Evolutionary conservation across 2,888 invertebrate genomes (phyloP).

Genomic region (Azorinus chamasolen): DNA sequence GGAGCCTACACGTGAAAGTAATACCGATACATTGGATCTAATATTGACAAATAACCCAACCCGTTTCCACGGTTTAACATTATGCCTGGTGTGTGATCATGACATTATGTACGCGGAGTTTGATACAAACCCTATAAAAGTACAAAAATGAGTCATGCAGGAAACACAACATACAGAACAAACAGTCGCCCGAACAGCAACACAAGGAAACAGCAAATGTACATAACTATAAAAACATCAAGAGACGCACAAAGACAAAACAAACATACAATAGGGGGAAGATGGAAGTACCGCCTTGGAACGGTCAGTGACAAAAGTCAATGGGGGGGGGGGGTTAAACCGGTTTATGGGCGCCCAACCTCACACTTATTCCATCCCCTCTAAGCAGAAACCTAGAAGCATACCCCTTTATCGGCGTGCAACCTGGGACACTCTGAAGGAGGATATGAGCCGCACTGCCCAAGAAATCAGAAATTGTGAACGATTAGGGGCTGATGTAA

Average conservation of each 20-base stretch:
- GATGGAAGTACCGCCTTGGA: too few species aligned
- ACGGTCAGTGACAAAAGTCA: too few species aligned
- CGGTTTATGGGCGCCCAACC: too few species aligned
- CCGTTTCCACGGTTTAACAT: not conserved
- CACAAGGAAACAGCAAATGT: too few species aligned
- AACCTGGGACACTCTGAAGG: constrained; percentile 34
- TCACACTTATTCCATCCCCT: too few species aligned
- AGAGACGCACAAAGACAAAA: too few species aligned
- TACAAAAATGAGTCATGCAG: too few species aligned
- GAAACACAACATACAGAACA: too few species aligned
- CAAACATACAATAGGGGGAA: too few species aligned
- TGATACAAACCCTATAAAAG: constrained; percentile 1
- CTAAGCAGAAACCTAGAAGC: constrained; percentile 23
- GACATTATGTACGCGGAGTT: constrained; percentile 37
- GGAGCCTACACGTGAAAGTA: constrained; percentile 36
- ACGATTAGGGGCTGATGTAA: not conserved
- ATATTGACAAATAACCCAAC: constrained; percentile 53
- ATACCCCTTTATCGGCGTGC: constrained; percentile 58
- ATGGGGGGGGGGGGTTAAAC: too few species aligned
- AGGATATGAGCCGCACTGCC: constrained; percentile 26
- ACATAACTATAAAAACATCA: too few species aligned
- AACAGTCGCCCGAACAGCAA: too few species aligned
- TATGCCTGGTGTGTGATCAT: constrained; percentile 59
- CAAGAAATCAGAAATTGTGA: not conserved
- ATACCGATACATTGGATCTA: constrained; percentile 48